phyloP scores from a whole-genome alignment of 2,797 vertebrate genomes.

The Rhynchonycteris naso region DNA sequence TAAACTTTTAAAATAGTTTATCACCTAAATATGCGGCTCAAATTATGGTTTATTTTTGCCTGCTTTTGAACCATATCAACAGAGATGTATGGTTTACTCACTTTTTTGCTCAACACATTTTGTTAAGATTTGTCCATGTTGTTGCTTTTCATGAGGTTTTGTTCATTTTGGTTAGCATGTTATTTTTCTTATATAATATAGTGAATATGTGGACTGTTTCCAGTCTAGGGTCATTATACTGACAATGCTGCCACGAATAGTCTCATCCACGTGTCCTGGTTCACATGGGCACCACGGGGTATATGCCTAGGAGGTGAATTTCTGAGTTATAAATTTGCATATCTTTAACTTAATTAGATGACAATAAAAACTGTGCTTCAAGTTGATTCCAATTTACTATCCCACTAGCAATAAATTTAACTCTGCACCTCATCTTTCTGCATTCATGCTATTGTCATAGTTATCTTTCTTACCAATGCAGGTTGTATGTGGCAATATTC shows the following conservation, averaged over 20 bases:
- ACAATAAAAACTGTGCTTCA: neutral
- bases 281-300: neutral
- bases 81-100: neutral
- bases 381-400: neutral
- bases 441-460: neutral
- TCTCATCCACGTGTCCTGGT: neutral
- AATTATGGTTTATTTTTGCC: neutral
- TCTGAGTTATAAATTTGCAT: neutral
- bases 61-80: neutral
- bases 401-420: neutral
- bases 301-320: neutral
- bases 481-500: neutral
- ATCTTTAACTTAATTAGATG: neutral
- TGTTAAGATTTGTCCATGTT: neutral
- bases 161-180: neutral
- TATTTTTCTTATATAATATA: neutral
- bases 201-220: neutral
- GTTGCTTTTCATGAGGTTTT: neutral
- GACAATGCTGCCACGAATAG: neutral
- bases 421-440: neutral
- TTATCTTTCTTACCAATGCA: neutral
- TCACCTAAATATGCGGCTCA: neutral
- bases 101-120: neutral
- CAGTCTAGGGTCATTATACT: neutral
- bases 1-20: neutral